phyloP scores from a whole-genome alignment of 2,888 invertebrate species.

The Pyrochroa serraticornis region DNA sequence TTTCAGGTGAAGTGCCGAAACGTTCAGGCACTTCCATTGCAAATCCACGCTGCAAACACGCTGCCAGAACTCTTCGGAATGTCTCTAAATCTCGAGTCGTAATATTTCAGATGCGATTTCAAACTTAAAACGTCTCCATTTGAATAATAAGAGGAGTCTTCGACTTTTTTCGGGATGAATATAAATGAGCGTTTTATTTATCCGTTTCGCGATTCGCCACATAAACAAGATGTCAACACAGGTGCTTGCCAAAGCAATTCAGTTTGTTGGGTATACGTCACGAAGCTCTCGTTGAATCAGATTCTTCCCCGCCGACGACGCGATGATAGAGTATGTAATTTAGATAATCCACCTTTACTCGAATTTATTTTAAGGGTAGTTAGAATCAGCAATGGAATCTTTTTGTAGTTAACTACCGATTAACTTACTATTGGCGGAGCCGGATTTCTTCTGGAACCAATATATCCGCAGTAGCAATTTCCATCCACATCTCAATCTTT shows the following conservation, averaged over 20 bases:
- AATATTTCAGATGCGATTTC: conserved; percentile 33
- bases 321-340: no score
- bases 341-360: no score
- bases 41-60: conserved; percentile 30
- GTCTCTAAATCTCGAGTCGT: conserved; percentile 29
- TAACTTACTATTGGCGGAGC: no score
- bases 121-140: conserved; percentile 29
- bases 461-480: no score
- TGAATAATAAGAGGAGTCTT: conserved; percentile 31
- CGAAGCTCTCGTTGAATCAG: neutral
- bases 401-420: no score
- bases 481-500: no score
- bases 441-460: no score
- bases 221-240: conserved; percentile 25
- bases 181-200: conserved; percentile 33
- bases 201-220: conserved; percentile 15
- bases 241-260: neutral
- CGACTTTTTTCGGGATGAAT: conserved; percentile 31
- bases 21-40: conserved; percentile 24
- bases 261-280: neutral
- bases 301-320: no score
- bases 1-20: conserved; percentile 33
- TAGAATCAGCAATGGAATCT: no score
- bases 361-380: no score
- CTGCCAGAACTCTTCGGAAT: conserved; percentile 24